Evolutionary conservation across 2,113 vertebrate species (phyloP).

Genomic region (Osmerus eperlanus): DNA sequence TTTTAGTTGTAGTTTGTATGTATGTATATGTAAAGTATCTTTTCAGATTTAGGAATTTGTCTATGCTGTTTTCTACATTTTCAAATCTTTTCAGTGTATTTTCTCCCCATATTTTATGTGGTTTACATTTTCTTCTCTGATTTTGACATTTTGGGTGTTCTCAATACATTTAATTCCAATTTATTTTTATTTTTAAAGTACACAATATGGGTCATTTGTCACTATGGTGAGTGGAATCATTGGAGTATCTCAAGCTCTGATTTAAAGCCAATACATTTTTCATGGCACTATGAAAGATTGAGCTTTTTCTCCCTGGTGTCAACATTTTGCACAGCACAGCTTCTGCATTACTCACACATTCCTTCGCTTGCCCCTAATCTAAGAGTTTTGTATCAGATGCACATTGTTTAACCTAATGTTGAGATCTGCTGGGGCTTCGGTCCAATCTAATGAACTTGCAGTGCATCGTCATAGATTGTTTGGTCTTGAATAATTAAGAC

Average conservation of each 20-base stretch:
- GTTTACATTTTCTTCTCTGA: constrained; percentile 20
- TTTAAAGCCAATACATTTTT: constrained; percentile 17
- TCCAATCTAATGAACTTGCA: constrained; percentile 20
- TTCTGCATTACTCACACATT: constrained; percentile 55
- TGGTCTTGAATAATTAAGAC: constrained; percentile 47
- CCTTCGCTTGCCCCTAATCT: constrained; percentile 24
- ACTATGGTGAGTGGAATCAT: constrained; percentile 30
- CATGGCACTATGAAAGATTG: constrained; percentile 21
- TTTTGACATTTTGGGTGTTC: constrained; percentile 39
- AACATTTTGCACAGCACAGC: constrained; percentile 53
- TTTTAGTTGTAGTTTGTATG: constrained; percentile 47
- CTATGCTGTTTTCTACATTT: constrained; percentile 35
- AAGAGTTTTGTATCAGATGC: constrained; percentile 26
- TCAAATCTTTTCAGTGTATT: constrained; percentile 48
- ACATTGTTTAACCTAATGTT: constrained; percentile 23
- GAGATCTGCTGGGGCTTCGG: constrained; percentile 42
- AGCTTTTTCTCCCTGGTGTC: constrained; percentile 29
- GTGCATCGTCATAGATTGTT: constrained; percentile 40
- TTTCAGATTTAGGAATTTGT: constrained; percentile 48
- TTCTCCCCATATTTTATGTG: constrained; percentile 39
- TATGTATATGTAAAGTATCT: constrained; percentile 58
- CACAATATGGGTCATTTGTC: constrained; percentile 8
- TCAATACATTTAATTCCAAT: background rate
- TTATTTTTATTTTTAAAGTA: background rate
- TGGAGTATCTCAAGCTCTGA: too few relatives aligned